A percentile compares a stretch with the other conserved stretches of the same genome.
phyloP scores from a whole-genome alignment of 2,113 vertebrate species.

The Ictalurus furcatus region DNA sequence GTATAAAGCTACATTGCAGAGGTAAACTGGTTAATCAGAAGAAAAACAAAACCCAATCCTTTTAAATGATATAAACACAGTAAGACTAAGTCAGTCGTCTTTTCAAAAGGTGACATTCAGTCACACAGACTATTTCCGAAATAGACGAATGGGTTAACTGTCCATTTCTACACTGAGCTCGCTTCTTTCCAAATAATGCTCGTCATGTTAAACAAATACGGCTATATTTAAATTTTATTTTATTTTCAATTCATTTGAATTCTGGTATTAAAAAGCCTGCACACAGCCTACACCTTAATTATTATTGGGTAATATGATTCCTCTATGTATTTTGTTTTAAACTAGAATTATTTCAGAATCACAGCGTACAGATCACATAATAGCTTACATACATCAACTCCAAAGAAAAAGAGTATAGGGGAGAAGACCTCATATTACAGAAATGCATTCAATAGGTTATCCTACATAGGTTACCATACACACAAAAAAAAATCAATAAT shows the following conservation, averaged over 20 bases:
- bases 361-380: background rate
- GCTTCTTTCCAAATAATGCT: background rate
- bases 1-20: background rate
- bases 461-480: background rate
- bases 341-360: background rate
- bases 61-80: background rate
- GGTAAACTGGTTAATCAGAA: background rate
- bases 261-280: background rate
- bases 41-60: background rate
- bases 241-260: background rate
- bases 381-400: background rate
- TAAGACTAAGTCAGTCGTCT: background rate
- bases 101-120: background rate
- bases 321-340: background rate
- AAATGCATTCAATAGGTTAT: background rate
- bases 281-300: background rate
- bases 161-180: background rate
- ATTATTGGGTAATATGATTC: background rate
- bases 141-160: background rate
- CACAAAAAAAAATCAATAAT: background rate
- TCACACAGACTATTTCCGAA: background rate
- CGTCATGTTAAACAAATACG: background rate
- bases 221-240: background rate
- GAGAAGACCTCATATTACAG: background rate
- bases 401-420: background rate